phyloP scores from a whole-genome alignment of 2,888 invertebrate species.

The Melanophora roralis region DNA sequence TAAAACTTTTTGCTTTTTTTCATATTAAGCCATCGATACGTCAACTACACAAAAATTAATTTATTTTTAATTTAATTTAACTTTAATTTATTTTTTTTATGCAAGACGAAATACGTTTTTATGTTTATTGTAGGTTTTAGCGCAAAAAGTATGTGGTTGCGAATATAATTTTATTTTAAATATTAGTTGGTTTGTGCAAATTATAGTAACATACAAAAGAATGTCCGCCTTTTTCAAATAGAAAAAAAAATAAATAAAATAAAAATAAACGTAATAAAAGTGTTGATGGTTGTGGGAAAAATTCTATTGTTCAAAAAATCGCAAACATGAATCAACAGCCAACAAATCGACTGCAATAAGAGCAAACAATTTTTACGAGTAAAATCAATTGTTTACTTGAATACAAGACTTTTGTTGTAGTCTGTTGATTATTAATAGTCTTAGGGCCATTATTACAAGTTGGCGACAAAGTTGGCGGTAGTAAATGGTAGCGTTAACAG shows the following conservation, averaged over 20 bases:
- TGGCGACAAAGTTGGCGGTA: no score
- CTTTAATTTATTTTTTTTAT: no score
- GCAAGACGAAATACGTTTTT: no score
- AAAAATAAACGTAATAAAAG: constrained; percentile 45
- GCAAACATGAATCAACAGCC: neutral
- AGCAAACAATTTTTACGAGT: neutral
- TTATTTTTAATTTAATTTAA: no score
- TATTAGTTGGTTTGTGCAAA: constrained; percentile 10
- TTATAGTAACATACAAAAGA: constrained; percentile 4
- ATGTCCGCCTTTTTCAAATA: constrained; percentile 47
- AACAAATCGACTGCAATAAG: constrained; percentile 17
- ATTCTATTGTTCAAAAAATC: constrained; percentile 25
- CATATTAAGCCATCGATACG: no score
- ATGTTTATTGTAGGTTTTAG: no score
- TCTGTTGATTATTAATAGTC: constrained; percentile 41
- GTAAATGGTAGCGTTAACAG: no score
- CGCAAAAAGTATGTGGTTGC: no score
- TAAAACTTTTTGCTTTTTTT: no score
- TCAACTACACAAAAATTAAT: no score
- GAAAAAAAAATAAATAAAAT: neutral
- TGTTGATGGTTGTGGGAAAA: constrained; percentile 61
- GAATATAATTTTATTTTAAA: neutral
- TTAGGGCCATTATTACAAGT: no score
- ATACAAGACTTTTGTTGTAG: constrained; percentile 11
- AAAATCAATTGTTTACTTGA: constrained; percentile 24